Evolutionary conservation across 2,113 vertebrate genomes (phyloP).

Genomic region (Crypturellus undulatus): DNA sequence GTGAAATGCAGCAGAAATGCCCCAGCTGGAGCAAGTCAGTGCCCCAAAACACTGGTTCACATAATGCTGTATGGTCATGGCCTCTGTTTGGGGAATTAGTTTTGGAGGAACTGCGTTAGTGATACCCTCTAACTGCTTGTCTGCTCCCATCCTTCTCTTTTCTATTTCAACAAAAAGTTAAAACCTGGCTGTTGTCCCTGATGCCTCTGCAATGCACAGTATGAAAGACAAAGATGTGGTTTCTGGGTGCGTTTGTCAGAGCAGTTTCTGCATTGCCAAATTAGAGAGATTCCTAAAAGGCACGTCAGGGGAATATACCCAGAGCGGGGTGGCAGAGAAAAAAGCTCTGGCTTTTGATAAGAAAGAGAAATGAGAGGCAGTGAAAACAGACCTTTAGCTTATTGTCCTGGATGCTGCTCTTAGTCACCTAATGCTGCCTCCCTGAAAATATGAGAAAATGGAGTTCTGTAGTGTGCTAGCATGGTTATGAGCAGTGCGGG

Average conservation of each 20-base stretch:
- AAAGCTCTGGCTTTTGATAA: neutral
- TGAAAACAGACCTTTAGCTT: conserved; percentile 13
- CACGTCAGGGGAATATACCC: neutral
- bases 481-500: neutral
- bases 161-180: neutral
- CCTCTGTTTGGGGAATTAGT: neutral
- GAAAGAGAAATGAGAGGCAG: neutral
- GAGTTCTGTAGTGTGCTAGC: neutral
- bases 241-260: neutral
- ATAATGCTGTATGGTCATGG: neutral
- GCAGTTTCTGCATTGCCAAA: conserved; percentile 24
- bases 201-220: neutral
- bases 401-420: neutral
- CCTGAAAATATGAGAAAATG: neutral
- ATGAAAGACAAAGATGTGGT: neutral
- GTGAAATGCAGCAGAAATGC: neutral
- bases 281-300: conserved; percentile 39
- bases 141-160: neutral
- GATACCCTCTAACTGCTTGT: neutral
- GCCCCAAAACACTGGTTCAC: neutral
- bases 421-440: neutral
- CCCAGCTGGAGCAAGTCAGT: neutral
- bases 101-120: neutral
- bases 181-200: neutral
- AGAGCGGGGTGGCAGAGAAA: neutral